Base-by-base conservation (phyloP, 1,140 invertebrate species). In the Caerostris extrusa region DNA sequence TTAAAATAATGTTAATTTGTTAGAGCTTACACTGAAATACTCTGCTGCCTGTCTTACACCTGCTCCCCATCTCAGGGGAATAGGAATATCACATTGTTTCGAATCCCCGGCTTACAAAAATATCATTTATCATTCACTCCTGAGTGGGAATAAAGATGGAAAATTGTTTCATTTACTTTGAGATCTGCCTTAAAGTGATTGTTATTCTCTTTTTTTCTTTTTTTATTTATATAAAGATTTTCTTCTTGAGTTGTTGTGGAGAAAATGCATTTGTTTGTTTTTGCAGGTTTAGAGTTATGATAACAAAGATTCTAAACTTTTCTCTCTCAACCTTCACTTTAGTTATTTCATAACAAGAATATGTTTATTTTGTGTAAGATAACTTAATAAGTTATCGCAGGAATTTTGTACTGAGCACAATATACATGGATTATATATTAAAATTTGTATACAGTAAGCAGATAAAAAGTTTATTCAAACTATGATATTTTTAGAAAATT, bases 1-100 rank as follows among this genome's bases (percentile, higher is more conserved):
- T 67, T 67, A n/a, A 67, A 67, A 67, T 67, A 67, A 67, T 67
- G 61, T 67, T 67, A 67, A 67, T 67, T 67, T 12, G 61, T 67
- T 8, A n/a, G 17, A 14, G 61, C 61, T 67, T 67, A 4, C 14
- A n/a, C 61, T n/a, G 61, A 67, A 67, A 17, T 67, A 17, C 61
- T 67, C 61, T 67, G 5, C 14, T 67, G 61, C 34, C 34, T 67
- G 61, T 67, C 61, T 67, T 67, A 67, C 61, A 67, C 61, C 61
- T 67, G 61, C 61, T 67, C 61, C 34, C 61, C 61, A 8, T 67
- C 61, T 67, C 17, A n/a, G 7, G 61, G 12, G 61, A 67, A 5
- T 17, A 14, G 61, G 61, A 17, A 5, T 67, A 67, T 67, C n/a
- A n/a, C 61, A 67, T 67, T 67, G 61, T 67, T 67, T 10, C 61